Percentiles rank a stretch among this genome's conserved stretches.
Conservation (phyloP, 2,888 invertebrate genomes). For the Zygogramma bicolorata region DNA sequence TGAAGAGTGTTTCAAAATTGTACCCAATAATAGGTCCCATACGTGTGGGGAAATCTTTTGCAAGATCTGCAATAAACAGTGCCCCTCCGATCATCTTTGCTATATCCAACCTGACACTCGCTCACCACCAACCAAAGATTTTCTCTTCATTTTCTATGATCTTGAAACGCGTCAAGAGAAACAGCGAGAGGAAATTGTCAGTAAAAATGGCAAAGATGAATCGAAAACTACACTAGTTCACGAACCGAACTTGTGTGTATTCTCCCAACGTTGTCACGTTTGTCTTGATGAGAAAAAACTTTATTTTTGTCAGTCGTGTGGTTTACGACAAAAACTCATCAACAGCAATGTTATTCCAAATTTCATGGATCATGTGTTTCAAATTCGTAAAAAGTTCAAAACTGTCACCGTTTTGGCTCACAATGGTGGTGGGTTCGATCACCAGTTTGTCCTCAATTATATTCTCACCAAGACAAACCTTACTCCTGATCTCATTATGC, state of each 20-base stretch:
- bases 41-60: no score
- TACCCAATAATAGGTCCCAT: constrained; percentile 14
- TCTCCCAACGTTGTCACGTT: constrained; percentile 19
- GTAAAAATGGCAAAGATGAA: no score
- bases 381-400: constrained; percentile 23
- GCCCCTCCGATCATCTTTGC: constrained; percentile 29
- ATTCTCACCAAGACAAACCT: no score
- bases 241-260: constrained; percentile 43
- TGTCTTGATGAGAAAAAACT: constrained; percentile 1
- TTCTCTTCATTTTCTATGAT: constrained; percentile 44
- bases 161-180: constrained; percentile 43
- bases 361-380: no score
- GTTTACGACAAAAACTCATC: no score
- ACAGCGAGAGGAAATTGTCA: no score
- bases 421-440: constrained; percentile 28
- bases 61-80: no score
- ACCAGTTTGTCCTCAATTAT: constrained; percentile 34
- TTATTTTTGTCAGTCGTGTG: no score
- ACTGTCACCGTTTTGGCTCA: constrained; percentile 30
- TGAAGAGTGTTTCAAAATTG: constrained; percentile 24
- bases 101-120: constrained; percentile 25
- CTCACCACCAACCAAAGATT: constrained; percentile 18
- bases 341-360: no score
- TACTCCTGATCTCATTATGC: constrained; percentile 30
- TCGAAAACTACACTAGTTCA: constrained; percentile 23